phyloP scores from a whole-genome alignment of 2,888 invertebrate genomes.

The Oligia latruncula region DNA sequence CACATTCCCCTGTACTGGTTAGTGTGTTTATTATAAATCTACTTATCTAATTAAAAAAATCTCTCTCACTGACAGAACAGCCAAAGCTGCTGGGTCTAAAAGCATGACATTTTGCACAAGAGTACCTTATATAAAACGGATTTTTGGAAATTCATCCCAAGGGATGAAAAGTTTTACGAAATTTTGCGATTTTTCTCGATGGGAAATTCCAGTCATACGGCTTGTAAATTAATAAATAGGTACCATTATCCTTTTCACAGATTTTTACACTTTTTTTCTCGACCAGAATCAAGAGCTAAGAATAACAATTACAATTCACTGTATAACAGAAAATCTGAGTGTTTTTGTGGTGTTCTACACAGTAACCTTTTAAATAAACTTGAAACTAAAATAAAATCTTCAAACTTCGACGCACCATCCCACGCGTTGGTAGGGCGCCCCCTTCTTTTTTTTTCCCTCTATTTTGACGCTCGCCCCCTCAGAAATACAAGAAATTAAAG shows the following conservation, averaged over 20 bases:
- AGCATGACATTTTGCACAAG: not conserved
- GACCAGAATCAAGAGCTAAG: too few relatives aligned
- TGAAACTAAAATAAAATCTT: not conserved
- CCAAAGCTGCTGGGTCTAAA: not conserved
- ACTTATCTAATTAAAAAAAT: too few relatives aligned
- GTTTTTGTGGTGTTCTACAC: not conserved
- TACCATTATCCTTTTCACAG: not conserved
- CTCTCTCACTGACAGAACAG: not conserved
- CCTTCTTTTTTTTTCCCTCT: not conserved
- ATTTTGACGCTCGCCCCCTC: conserved; percentile 11
- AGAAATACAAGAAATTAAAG: not conserved
- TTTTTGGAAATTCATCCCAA: not conserved
- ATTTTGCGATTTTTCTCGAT: not conserved
- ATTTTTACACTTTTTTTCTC: not conserved
- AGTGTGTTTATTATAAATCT: not conserved
- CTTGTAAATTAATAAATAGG: not conserved
- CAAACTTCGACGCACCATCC: not conserved
- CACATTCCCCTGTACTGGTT: too few relatives aligned
- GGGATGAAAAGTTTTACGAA: too few relatives aligned
- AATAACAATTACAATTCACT: not conserved
- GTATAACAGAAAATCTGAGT: not conserved
- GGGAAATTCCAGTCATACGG: not conserved
- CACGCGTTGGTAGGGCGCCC: not conserved
- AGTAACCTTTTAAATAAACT: not conserved
- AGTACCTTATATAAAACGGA: not conserved